These are phyloP conservation scores for Helarctos malayanus DNA, from an alignment of 2,797 vertebrate species.

Conservation along the genomic window DNA sequence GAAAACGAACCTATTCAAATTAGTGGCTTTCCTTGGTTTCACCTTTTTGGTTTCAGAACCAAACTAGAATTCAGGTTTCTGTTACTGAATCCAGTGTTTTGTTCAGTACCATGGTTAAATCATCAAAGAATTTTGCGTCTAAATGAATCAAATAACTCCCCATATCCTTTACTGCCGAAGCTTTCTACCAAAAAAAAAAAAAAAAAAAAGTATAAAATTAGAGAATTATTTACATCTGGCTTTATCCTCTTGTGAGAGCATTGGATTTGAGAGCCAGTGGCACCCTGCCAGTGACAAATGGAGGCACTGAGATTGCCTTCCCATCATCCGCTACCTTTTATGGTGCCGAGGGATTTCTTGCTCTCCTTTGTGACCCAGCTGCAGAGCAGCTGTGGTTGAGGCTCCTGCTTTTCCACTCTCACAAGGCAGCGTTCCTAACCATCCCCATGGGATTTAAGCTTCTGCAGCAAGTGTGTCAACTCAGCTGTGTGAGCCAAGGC, in stretches of 20 bases:
- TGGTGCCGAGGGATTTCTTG: conserved; percentile 74
- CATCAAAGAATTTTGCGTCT: conserved; percentile 68
- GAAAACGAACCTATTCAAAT: conserved; percentile 3
- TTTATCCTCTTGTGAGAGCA: conserved; percentile 69
- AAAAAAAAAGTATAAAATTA: conserved; percentile 63
- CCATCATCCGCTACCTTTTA: conserved; percentile 81
- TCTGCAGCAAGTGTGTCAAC: conserved; percentile 50
- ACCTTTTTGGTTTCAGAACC: conserved; percentile 43
- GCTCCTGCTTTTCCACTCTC: conserved; percentile 62
- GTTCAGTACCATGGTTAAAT: conserved; percentile 57
- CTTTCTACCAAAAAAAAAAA: neutral
- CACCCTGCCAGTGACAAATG: conserved; percentile 82
- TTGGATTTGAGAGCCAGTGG: conserved; percentile 74
- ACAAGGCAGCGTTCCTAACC: conserved; percentile 43
- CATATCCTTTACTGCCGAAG: conserved; percentile 38
- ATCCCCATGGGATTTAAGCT: conserved; percentile 9
- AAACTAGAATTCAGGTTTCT: conserved; percentile 49
- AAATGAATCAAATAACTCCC: conserved; percentile 61
- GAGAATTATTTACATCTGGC: conserved; percentile 82
- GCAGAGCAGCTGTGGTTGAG: conserved; percentile 81
- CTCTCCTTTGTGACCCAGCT: conserved; percentile 80
- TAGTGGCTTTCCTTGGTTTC: conserved; percentile 39
- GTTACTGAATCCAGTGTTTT: conserved; percentile 40
- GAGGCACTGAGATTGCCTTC: conserved; percentile 66
- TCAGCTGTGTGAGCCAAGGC: neutral